Percentiles rank a stretch among this genome's conserved stretches.
These are phyloP conservation scores for Thaumetopoea pityocampa DNA, from an alignment of 1,140 invertebrate species.

Conservation along the genomic window DNA sequence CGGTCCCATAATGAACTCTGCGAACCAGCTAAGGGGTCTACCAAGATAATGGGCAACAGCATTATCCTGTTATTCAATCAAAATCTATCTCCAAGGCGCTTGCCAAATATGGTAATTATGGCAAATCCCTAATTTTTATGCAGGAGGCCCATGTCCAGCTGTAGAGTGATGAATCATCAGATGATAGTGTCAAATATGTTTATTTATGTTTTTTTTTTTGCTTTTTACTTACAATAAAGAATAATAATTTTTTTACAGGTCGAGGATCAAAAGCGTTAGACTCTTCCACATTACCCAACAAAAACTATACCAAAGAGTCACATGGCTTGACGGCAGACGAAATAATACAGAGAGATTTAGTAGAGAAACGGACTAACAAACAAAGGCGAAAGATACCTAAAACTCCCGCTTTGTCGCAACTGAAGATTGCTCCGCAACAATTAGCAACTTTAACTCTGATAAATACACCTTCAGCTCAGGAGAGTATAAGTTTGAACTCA, in stretches of 20 bases:
- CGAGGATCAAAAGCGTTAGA: slow-evolving; percentile 35
- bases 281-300: slow-evolving; percentile 22
- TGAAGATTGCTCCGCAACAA: slow-evolving; percentile 9
- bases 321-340: slow-evolving; percentile 36
- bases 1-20: too few species aligned
- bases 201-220: slow-evolving; percentile 1
- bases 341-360: slow-evolving; percentile 33
- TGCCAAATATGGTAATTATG: too few species aligned
- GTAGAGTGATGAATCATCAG: too few species aligned
- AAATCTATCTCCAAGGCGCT: too few species aligned
- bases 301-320: background rate
- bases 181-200: too few species aligned
- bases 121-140: too few species aligned
- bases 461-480: slow-evolving; percentile 2
- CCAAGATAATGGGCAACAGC: too few species aligned
- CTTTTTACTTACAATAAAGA: background rate
- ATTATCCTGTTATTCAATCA: too few species aligned
- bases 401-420: background rate
- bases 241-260: slow-evolving; percentile 28
- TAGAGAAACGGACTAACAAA: slow-evolving; percentile 1
- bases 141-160: too few species aligned
- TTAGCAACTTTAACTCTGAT: slow-evolving; percentile 23
- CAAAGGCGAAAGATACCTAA: background rate
- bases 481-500: slow-evolving; percentile 6
- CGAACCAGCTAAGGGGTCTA: too few species aligned